Evolutionary conservation across 2,113 vertebrate species (phyloP).

Genomic region (Melanocharis versteri): DNA sequence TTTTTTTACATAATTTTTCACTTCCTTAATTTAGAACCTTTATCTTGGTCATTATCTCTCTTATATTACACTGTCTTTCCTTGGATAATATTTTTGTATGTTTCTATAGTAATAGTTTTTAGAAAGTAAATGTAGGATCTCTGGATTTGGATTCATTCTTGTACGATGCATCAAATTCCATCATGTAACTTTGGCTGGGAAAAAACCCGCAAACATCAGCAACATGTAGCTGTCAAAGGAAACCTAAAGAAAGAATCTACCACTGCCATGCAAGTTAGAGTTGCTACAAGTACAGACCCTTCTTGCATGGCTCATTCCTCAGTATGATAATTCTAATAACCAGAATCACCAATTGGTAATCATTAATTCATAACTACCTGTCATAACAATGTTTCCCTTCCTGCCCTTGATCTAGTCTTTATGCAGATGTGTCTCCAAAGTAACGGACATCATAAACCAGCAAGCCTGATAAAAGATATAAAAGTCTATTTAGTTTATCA

Average conservation of each 20-base stretch:
- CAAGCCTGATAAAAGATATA: not conserved
- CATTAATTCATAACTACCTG: not conserved
- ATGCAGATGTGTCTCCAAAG: not conserved
- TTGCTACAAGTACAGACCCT: not conserved
- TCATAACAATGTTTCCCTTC: not conserved
- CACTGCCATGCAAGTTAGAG: not conserved
- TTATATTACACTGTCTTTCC: not conserved
- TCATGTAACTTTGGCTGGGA: not conserved
- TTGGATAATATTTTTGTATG: not conserved
- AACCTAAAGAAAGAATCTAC: not conserved
- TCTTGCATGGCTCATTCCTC: not conserved
- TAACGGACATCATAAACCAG: not conserved
- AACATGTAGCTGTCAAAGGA: not conserved
- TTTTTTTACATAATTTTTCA: not conserved
- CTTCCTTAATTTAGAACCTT: not conserved
- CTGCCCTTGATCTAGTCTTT: not conserved
- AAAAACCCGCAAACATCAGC: not conserved
- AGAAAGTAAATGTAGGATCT: not conserved
- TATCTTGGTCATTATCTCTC: not conserved
- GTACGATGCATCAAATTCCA: not conserved
- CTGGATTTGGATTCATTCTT: not conserved
- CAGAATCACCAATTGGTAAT: not conserved
- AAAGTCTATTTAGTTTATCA: not conserved
- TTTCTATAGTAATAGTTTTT: not conserved
- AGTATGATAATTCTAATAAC: not conserved